Base-by-base conservation (phyloP, 92 coral and sea anemone species). In the Porites lobata region DNA sequence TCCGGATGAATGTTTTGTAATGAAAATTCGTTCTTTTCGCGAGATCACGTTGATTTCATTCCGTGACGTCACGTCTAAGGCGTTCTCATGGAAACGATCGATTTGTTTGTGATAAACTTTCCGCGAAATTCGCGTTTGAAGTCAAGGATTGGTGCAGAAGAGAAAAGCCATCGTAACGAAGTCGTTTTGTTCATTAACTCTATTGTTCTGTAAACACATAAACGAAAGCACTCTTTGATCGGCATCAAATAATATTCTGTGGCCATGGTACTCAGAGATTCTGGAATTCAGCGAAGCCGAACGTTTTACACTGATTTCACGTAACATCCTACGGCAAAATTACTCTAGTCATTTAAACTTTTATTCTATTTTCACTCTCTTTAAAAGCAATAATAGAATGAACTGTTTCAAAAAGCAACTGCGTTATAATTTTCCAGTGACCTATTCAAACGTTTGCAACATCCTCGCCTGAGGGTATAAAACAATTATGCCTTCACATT, bases 11-110 rank as follows among this genome's bases (percentile, higher is more conserved):
- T 50, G 72, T 75, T 84, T 74, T 50, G 72, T 59, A 21, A 84
- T 69, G 77, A 85, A 85, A 75, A 65, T 81, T 54, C 47, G 65
- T 47, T 50, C 72, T 57, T 54, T 75, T 22, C 76, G 83, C 87
- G 78, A 85, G 92, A 88, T 91, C 94, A 90, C 92, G 98, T 88
- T 90, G 79, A 65, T 72, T 86, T 77, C 75, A 52, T 53, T 56
- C 84, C 83, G 91, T 95, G 96, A 95, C 96, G 96, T 95, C 98
- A 95, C 91, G 91, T 86, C 84, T 88, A 85, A 78, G 75, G 43
- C 88, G 95, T 95, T 76, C 84, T 83, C 88, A 62, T 86, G 95
- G 88, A 84, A 86, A 77, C 85, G 69, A 38, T 4, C 17, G 29
- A 70, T 81, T 21, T 95, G 95, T 95, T 95, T 93, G 71, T 20